phyloP scores from a whole-genome alignment of 2,888 invertebrate genomes.

The Aleiodes alternator region DNA sequence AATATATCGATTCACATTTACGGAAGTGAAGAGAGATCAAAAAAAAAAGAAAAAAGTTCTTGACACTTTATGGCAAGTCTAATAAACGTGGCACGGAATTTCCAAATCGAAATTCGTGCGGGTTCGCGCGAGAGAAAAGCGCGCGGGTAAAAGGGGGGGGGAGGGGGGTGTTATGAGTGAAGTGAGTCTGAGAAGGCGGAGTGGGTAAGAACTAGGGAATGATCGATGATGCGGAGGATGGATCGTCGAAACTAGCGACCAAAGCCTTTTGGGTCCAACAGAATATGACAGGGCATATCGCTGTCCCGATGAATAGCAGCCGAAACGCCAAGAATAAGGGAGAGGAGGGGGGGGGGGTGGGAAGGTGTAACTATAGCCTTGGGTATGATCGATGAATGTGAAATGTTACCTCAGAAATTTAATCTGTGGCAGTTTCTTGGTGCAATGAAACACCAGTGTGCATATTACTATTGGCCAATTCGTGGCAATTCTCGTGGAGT shows the following conservation, averaged over 20 bases:
- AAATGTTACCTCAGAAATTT: slow-evolving; percentile 52
- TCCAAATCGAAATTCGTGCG: too few relatives aligned
- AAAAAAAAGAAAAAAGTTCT: too few relatives aligned
- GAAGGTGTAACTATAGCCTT: slow-evolving; percentile 22
- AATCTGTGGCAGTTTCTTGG: slow-evolving; percentile 16
- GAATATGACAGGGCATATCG: slow-evolving; percentile 49
- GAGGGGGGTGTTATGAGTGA: not conserved
- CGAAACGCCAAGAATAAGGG: slow-evolving; percentile 47
- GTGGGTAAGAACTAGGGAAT: slow-evolving; percentile 47
- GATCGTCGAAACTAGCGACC: slow-evolving; percentile 53
- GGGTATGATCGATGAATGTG: slow-evolving; percentile 61
- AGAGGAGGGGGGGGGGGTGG: slow-evolving; percentile 22
- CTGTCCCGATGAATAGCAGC: slow-evolving; percentile 46
- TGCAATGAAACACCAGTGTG: slow-evolving; percentile 25
- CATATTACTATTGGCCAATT: slow-evolving; percentile 31
- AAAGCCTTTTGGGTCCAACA: slow-evolving; percentile 36
- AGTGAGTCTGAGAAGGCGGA: not conserved
- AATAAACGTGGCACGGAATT: too few relatives aligned
- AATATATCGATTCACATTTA: too few relatives aligned
- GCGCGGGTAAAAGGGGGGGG: slow-evolving; percentile 31
- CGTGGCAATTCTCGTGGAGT: slow-evolving; percentile 22
- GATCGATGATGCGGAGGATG: slow-evolving; percentile 66
- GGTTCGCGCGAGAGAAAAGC: too few relatives aligned
- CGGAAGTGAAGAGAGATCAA: too few relatives aligned
- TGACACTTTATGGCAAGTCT: too few relatives aligned